Evolutionary conservation across 2,888 invertebrate genomes (phyloP), one percentile per base, ranked within the genome.

Genomic region (Scrobipalpa atriplicella): DNA sequence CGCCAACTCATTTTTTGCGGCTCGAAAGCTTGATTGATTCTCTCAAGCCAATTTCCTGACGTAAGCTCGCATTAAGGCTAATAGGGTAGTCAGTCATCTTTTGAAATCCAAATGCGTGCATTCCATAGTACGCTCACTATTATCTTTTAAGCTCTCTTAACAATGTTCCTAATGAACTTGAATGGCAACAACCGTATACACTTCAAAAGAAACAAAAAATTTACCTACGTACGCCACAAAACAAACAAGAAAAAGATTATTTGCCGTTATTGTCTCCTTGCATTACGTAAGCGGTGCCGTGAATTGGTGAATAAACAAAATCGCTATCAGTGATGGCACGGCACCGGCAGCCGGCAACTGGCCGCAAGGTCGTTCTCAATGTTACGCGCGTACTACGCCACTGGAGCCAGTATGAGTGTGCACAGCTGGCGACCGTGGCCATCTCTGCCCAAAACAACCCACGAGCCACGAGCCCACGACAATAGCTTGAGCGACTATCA

Each of bases 301-400:
- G 64, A 64, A 65, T 68, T 65, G 56, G 61, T 63, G 61, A 64
- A 64, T 70, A 73, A 72, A 74, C 69, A 73, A 72, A 77, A 76
- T 75, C 71, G 75, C 71, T 80, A 80, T 74, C 72, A 79, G 71
- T 29, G 72, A 72, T 68, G 29, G 29, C n/a, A n/a, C n/a, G 73
- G 78, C 56, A 29, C 51, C 74, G 70, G 75, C 72, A 78, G 78
- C 73, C 80, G 79, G 81, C 84, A 87, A 84, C 84, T 78, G 77
- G 80, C 84, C 69, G 77, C 89, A 89, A 92, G 89, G 90, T 87
- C 90, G 85, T 76, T 79, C 73, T 85, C 86, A 87, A 88, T 89
- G 89, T 83, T 85, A 86, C 83, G 78, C 76, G 61, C 56, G 43
- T 47, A 62, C 58, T 81, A 76, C 74, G 70, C 70, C 70, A 71